Conservation (phyloP, 2,888 invertebrate genomes). For the Sarcophaga variegata region DNA sequence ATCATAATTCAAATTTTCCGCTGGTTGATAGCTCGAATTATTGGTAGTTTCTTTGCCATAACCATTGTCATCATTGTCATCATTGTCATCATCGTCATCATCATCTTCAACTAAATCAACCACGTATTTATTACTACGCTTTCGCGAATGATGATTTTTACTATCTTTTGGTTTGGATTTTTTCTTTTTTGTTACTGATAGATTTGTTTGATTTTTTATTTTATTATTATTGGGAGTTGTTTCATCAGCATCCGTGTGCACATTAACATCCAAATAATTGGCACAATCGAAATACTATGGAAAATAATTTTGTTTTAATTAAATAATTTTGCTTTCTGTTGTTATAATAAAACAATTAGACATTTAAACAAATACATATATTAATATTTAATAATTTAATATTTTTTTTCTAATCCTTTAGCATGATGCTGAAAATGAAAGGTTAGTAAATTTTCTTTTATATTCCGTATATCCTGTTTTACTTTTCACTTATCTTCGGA, state of each 20-base stretch:
- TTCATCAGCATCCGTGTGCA: slow-evolving; percentile 73
- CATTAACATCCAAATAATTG: slow-evolving; percentile 74
- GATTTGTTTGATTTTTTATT: not conserved
- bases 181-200: not conserved
- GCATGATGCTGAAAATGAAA: too few species aligned
- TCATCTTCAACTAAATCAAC: slow-evolving; percentile 48
- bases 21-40: not conserved
- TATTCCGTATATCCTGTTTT: too few species aligned
- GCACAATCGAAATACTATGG: slow-evolving; percentile 73
- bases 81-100: slow-evolving; percentile 29
- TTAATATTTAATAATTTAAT: too few species aligned
- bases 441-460: too few species aligned
- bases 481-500: too few species aligned
- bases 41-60: slow-evolving; percentile 10
- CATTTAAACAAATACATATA: too few species aligned
- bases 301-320: slow-evolving; percentile 15
- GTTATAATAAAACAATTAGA: slow-evolving; percentile 2
- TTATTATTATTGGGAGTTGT: slow-evolving; percentile 68
- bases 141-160: slow-evolving; percentile 10
- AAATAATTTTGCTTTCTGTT: not conserved
- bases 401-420: too few species aligned
- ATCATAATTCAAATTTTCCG: slow-evolving; percentile 40
- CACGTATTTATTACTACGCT: slow-evolving; percentile 32
- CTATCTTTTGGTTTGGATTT: slow-evolving; percentile 6
- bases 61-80: not conserved